Conservation (phyloP, 2,888 invertebrate genomes). For the Mesochorus sp. region DNA sequence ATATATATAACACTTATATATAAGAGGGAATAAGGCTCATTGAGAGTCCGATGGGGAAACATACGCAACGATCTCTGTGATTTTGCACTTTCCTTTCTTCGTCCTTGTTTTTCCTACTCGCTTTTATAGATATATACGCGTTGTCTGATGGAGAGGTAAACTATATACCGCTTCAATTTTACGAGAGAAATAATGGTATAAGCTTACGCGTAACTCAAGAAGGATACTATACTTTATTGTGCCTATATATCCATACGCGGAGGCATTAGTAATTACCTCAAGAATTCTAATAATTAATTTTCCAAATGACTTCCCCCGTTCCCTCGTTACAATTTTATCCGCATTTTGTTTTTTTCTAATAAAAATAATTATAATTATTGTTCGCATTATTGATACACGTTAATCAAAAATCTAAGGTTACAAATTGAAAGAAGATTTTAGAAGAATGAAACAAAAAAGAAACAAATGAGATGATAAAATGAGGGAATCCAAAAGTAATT, state of each 20-base stretch:
- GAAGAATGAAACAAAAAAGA: no score
- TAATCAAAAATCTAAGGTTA: no score
- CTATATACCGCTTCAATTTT: conserved; percentile 37
- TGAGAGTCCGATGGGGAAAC: conserved; percentile 31
- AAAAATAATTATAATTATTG: no score
- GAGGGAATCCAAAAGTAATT: not conserved
- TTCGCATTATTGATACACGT: no score
- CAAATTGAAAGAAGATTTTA: no score
- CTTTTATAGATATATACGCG: not conserved
- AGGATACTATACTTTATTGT: conserved; percentile 2
- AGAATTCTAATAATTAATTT: not conserved
- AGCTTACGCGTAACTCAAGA: conserved; percentile 38
- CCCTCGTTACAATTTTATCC: no score
- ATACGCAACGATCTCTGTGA: conserved; percentile 11
- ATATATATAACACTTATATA: conserved; percentile 42
- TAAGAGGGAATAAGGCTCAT: conserved; percentile 13
- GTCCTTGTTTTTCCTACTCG: conserved; percentile 17
- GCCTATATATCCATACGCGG: not conserved
- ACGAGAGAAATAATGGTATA: conserved; percentile 37
- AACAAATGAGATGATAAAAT: no score
- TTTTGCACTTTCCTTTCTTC: conserved; percentile 33
- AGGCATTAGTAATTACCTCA: conserved; percentile 1
- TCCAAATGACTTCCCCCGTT: not conserved
- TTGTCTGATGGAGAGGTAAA: conserved; percentile 28
- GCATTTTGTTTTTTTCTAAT: not conserved